Conservation (phyloP, 1,140 invertebrate genomes). For the Asbolus verrucosus region DNA sequence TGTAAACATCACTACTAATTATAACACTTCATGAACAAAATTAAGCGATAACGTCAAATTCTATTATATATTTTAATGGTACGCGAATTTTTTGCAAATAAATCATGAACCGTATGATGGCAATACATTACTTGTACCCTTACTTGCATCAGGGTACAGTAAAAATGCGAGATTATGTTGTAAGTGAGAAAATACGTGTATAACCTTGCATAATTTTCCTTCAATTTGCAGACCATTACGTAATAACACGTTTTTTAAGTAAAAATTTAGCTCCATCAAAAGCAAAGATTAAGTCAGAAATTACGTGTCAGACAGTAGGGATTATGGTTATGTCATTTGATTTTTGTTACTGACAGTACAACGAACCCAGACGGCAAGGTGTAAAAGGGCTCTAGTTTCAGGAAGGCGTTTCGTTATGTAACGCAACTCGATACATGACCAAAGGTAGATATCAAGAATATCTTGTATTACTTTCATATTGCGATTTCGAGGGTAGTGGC, state of each 20-base stretch:
- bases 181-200: constrained; percentile 6
- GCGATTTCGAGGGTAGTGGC: background rate
- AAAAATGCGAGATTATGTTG: no score
- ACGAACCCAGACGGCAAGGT: background rate
- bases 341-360: background rate
- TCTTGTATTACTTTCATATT: constrained; percentile 19
- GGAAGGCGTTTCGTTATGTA: constrained; percentile 10
- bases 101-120: no score
- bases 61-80: no score
- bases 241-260: constrained; percentile 14
- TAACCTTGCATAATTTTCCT: constrained; percentile 30
- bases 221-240: background rate
- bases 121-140: no score
- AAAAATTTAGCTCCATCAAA: constrained; percentile 11
- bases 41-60: no score
- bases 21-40: no score
- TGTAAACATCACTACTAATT: no score
- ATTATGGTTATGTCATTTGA: no score
- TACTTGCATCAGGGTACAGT: no score
- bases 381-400: constrained; percentile 17
- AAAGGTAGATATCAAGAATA: constrained; percentile 25
- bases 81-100: no score
- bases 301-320: no score
- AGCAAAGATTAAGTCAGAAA: no score
- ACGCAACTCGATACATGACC: constrained; percentile 12